Evolutionary conservation across 2,797 vertebrate genomes (phyloP), one percentile per base, ranked within the genome.

Genomic region (Clarias fuscus): DNA sequence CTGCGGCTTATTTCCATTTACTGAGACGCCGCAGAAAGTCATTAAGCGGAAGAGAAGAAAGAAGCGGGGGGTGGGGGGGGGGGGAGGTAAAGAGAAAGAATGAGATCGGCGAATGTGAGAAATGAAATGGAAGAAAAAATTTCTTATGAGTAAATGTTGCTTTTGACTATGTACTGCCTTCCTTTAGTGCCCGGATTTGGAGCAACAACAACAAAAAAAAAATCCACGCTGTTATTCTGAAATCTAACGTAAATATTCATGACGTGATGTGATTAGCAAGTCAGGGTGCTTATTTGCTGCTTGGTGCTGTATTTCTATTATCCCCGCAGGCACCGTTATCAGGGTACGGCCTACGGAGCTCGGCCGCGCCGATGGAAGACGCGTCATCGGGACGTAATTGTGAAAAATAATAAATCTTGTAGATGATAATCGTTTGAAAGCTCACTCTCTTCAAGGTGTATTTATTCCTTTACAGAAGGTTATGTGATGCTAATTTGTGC

Each of bases 1-100:
- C 88, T 95, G 94, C 37, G 93, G 95, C 24, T 95, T 96, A 91
- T 97, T 98, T 78, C 98, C 98, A 89, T 99, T 99, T 87, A 98
- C 93, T 99, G 93, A 67, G 2, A 20, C 0, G n/a, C 43, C 67
- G 8, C 27, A 59, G 20, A 40, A 24, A 61, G 59, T 43, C 20
- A 64, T 43, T 0, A 5, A 24, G 11, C 13, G 20, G 24, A 22
- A 24, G 70, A 11, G 68, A 7, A 33, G 7, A 33, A 18, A 18
- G 17, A 89, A 88, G 92, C 24, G 78, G 43, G 59, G 27, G 72
- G 56, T 5, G 18, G 11, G 5, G 56, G 30, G 18, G 33, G 56
- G 11, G 18, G 17, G 5, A 56, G 30, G 14, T 40, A 53, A 22
- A 58, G 20, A 2, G 65, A 59, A 80, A n/a, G 20, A 27, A 62